Conservation (phyloP, 2,888 invertebrate genomes). For the Tenthredo amoena region DNA sequence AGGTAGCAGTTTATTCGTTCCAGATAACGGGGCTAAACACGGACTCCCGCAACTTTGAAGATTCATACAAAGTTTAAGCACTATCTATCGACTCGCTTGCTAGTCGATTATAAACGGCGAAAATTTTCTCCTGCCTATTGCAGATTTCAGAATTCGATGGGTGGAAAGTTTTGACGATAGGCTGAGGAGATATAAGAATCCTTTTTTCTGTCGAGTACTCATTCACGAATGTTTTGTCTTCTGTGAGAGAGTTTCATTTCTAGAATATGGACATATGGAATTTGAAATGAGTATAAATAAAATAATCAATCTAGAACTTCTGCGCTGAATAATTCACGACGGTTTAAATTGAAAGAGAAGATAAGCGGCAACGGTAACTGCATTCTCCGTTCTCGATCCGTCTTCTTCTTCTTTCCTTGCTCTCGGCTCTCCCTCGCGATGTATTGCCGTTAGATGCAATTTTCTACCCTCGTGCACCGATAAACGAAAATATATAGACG, state of each 20-base stretch:
- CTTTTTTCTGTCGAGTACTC: neutral
- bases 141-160: neutral
- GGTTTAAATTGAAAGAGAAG: slow-evolving; percentile 35
- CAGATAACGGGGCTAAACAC: slow-evolving; percentile 13
- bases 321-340: slow-evolving; percentile 34
- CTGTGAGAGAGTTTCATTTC: neutral
- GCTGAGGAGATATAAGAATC: neutral
- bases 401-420: neutral
- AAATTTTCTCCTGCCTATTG: neutral
- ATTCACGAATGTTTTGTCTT: neutral
- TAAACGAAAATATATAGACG: slow-evolving; percentile 8
- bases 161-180: neutral
- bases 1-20: slow-evolving; percentile 27
- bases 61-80: neutral
- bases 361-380: slow-evolving; percentile 38
- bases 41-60: neutral
- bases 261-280: neutral
- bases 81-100: neutral
- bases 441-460: slow-evolving; percentile 26
- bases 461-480: slow-evolving; percentile 10
- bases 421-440: neutral
- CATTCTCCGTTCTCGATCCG: slow-evolving; percentile 30
- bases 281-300: neutral
- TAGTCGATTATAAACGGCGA: neutral
- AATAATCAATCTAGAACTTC: slow-evolving; percentile 30